These are phyloP conservation scores for Leptinotarsa texana DNA, from an alignment of 1,140 invertebrate genomes.

Conservation along the genomic window DNA sequence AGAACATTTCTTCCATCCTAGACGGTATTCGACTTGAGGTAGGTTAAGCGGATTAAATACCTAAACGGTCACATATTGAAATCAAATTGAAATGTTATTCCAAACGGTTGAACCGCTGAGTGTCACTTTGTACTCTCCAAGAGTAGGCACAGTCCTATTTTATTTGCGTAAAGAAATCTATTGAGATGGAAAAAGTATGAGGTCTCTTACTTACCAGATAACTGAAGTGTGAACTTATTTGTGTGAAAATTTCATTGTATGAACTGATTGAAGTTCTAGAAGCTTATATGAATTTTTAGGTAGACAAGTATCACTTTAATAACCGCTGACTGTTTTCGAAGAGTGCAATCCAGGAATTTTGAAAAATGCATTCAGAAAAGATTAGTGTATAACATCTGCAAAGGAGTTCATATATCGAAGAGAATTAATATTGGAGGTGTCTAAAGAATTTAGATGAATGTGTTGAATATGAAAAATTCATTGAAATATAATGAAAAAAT, in stretches of 20 bases:
- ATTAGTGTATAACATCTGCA: too few species aligned
- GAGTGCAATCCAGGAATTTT: too few species aligned
- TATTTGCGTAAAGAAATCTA: constrained; percentile 25
- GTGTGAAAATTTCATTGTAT: constrained; percentile 12
- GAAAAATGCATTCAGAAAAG: too few species aligned
- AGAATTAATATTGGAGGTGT: too few species aligned
- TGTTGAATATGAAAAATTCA: too few species aligned
- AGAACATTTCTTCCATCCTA: constrained; percentile 3
- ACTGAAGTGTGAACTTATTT: neutral
- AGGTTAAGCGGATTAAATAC: constrained; percentile 42
- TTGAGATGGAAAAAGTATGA: constrained; percentile 20
- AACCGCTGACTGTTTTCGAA: too few species aligned
- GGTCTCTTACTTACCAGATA: constrained; percentile 12
- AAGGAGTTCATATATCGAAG: too few species aligned
- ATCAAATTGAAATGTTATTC: constrained; percentile 44
- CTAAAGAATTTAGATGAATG: too few species aligned
- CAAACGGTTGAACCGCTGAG: constrained; percentile 41
- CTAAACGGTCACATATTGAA: constrained; percentile 43
- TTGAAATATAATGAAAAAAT: too few species aligned
- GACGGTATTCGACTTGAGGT: constrained; percentile 11
- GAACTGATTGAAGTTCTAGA: too few species aligned
- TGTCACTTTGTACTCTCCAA: constrained; percentile 32
- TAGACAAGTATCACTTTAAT: too few species aligned
- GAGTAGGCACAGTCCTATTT: constrained; percentile 21
- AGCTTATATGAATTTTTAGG: too few species aligned